Percentiles rank a stretch among this genome's conserved stretches.
phyloP scores from a whole-genome alignment of 1,140 invertebrate species.

The Caerostris darwini region DNA sequence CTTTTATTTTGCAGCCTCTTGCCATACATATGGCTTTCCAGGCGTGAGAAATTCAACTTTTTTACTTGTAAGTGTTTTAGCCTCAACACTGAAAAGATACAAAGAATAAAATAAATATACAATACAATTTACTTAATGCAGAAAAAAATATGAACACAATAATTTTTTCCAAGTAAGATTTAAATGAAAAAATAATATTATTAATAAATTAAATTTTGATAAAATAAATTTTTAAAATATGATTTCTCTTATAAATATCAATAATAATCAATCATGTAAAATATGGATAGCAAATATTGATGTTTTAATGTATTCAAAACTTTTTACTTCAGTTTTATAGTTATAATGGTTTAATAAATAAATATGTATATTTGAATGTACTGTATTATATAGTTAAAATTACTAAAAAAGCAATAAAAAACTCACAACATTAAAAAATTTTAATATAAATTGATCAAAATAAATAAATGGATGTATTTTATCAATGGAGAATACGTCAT shows the following conservation, averaged over 20 bases:
- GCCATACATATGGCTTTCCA: slow-evolving; percentile 51
- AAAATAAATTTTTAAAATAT: not conserved
- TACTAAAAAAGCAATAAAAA: too few species aligned
- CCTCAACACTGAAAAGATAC: slow-evolving; percentile 8
- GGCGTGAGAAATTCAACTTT: not conserved
- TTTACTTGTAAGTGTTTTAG: not conserved
- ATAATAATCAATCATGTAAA: not conserved
- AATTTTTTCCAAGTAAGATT: not conserved
- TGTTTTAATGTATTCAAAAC: too few species aligned
- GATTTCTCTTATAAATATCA: too few species aligned
- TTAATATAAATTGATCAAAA: too few species aligned
- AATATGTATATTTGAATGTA: too few species aligned
- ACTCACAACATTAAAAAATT: too few species aligned
- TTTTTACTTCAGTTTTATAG: too few species aligned
- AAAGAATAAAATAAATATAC: not conserved
- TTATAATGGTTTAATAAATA: too few species aligned
- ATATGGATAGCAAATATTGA: not conserved
- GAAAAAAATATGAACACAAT: not conserved
- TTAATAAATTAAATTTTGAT: not conserved
- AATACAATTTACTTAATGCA: not conserved
- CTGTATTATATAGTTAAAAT: too few species aligned
- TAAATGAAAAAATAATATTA: not conserved
- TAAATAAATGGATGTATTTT: too few species aligned
- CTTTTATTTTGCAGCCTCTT: not conserved
- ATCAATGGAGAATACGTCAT: too few species aligned